Evolutionary conservation across 2,797 vertebrate species (phyloP), one percentile per base, ranked within the genome.

Genomic region (Anisognathus igniventris): DNA sequence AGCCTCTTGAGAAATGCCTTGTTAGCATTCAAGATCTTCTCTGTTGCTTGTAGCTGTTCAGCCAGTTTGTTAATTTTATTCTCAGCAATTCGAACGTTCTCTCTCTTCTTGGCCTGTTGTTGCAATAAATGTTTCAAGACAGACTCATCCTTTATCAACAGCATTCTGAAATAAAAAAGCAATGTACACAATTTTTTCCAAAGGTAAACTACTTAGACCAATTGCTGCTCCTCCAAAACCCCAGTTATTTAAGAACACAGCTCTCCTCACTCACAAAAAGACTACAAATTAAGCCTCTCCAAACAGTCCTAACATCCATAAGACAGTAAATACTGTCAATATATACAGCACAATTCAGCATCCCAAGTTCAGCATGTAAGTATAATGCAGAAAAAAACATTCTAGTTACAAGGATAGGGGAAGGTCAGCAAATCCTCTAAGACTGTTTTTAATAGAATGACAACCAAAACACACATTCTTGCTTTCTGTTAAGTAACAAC

Each of bases 31-130:
- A 98, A 97, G 28, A 99, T 98, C 97, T 98, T 99, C 97, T 99
- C 99, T 0, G 99, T 98, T 23, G 99, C 99, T 95, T 98, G 98
- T 54, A 99, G 98, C 96, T 99, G 99, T 91, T 99, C 99, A 27
- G 98, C 98, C 45, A 99, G 98, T 75, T 98, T 98, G 86, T 96
- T 95, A 82, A 99, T 98, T 90, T 99, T 99, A 64, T 98, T 97
- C 97, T 99, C 99, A 4, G 99, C 98, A 40, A 98, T 98, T 89
- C 98, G 98, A 93, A 99, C 98, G 12, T 98, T 98, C 94, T 99
- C 99, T 16, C 98, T 98, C 96, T 99, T 99, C 97, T 98, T 99
- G 82, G 98, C 98, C 95, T 99, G 98, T 98, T 99, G 99, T 58
- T 99, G 98, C 51, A 98, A 96, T n/a, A 99, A 98, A 72, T 99